Percentiles rank a stretch among this genome's conserved stretches.
Evolutionary conservation across 2,113 vertebrate species (phyloP).

Genomic region (Sisor rabdophorus): DNA sequence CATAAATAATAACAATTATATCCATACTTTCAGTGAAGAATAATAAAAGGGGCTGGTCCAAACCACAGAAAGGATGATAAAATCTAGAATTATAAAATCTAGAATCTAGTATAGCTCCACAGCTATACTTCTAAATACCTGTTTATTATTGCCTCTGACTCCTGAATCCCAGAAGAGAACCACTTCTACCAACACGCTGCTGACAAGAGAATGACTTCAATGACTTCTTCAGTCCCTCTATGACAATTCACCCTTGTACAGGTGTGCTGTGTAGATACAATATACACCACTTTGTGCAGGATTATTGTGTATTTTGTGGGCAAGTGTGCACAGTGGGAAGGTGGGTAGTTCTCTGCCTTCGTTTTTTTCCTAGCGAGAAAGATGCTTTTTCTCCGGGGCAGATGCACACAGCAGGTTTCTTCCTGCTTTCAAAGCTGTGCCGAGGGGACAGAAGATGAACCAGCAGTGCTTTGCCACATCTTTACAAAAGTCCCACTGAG

Average conservation of each 20-base stretch:
- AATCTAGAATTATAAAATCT: no score
- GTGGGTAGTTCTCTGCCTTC: background rate
- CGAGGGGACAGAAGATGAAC: constrained; percentile 18
- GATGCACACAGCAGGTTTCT: constrained; percentile 35
- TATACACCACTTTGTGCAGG: constrained; percentile 1
- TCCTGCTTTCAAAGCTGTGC: constrained; percentile 7
- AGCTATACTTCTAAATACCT: background rate
- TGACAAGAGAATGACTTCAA: background rate
- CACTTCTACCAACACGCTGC: background rate
- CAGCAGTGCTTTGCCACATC: constrained; percentile 12
- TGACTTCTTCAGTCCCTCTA: background rate
- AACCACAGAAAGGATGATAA: background rate
- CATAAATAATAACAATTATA: background rate
- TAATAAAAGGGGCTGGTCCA: background rate
- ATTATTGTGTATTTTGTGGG: constrained; percentile 34
- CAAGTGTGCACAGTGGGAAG: constrained; percentile 42
- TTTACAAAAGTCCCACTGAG: constrained; percentile 30
- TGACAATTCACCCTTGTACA: background rate
- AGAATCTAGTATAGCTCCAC: no score
- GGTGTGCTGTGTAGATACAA: background rate
- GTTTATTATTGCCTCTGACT: constrained; percentile 5
- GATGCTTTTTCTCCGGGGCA: constrained; percentile 25
- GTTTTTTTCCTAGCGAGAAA: constrained; percentile 16
- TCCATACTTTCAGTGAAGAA: background rate
- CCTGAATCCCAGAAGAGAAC: background rate